Base-by-base conservation (phyloP, 2,113 vertebrate genomes). In the Uria aalge region DNA sequence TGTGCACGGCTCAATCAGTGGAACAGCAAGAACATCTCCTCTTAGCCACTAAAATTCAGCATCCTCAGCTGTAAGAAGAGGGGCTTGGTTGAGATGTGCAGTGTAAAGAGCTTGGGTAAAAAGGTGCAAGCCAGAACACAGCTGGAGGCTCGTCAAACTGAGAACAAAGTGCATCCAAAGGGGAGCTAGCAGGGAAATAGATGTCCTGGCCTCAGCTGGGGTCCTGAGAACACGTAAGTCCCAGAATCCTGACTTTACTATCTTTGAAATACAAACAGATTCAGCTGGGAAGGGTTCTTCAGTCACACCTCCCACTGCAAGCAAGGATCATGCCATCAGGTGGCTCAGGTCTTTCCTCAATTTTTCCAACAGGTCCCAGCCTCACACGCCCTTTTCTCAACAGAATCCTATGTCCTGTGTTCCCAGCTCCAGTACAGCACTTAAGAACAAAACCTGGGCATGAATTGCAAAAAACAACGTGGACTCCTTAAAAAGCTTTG, bases 1-100 rank as follows among this genome's bases (percentile, higher is more conserved):
- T 4, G 1, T 8, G 22, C 4, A 3, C 5, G 12, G 16, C 20
- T 43, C 2, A 0, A 10, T 19, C 40, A 48, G 62, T 8, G 9
- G 22, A 53, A 66, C 20, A 78, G 47, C 48, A 50, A 45, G 19
- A 66, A 32, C 14, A 36, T 5, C 41, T 41, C 43, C 59, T 62
- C 27, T 41, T 30, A 22, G 53, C 16, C 13, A 52, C 63, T 50
- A 22, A 36, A 71, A 48, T 26, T 59, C 40, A 71, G 34, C 13
- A 45, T 52, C n/a, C 55, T 78, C 3, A 41, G 22, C 57, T 85
- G 30, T 38, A 47, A 43, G 36, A 27, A 38, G 11, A 41, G 21
- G 20, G 23, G 7, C 45, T 50, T 56, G 9, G 13, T 30, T 36
- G 40, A 79, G n/a, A 36, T 26, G 11, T 11, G 20, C 12, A 32